These are phyloP conservation scores for Sinocyclocheilus rhinocerous DNA, from an alignment of 2,113 vertebrate genomes.

Conservation along the genomic window DNA sequence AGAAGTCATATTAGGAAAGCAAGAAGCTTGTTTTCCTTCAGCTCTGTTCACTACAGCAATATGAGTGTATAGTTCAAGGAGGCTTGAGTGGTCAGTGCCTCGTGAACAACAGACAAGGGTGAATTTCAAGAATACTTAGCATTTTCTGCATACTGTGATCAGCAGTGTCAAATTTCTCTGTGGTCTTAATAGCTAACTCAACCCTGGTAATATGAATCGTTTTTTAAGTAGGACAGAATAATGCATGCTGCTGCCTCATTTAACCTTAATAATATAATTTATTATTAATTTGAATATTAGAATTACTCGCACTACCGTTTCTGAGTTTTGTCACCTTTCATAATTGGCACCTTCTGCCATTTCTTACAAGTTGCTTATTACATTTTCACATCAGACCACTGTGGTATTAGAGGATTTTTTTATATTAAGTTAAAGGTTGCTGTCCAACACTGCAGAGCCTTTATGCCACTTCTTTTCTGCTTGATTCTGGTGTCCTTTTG, in stretches of 20 bases:
- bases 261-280: not conserved
- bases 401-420: not conserved
- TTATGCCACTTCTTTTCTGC: not conserved
- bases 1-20: not conserved
- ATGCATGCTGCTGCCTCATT: not conserved
- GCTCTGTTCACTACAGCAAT: constrained; percentile 2
- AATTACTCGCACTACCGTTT: not conserved
- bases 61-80: not conserved
- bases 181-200: constrained; percentile 37
- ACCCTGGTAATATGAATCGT: not conserved
- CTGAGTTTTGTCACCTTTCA: not conserved
- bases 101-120: not conserved
- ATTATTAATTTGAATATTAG: not conserved
- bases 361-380: not conserved
- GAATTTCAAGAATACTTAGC: constrained; percentile 8
- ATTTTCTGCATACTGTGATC: constrained; percentile 45
- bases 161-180: constrained; percentile 65
- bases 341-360: not conserved
- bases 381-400: not conserved
- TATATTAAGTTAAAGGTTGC: not conserved
- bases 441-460: not conserved
- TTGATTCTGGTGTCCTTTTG: not conserved
- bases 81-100: not conserved
- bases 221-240: not conserved
- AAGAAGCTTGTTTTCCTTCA: constrained; percentile 11